Conservation (phyloP, 2,888 invertebrate genomes). For the Sialis lutaria region DNA sequence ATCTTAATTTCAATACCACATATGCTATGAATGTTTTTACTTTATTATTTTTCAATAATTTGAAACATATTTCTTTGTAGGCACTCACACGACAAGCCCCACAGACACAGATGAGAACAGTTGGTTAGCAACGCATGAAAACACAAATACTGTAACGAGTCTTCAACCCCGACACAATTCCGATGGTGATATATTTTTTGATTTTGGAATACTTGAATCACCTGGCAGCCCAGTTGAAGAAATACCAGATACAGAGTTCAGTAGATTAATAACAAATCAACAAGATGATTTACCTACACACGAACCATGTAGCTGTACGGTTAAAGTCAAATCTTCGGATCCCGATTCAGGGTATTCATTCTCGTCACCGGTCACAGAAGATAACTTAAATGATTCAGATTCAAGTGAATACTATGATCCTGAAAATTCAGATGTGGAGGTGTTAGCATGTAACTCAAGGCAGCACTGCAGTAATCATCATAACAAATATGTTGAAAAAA, state of each 20-base stretch:
- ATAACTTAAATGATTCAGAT: slow-evolving; percentile 24
- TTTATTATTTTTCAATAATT: too few species aligned
- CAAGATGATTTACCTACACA: slow-evolving; percentile 16
- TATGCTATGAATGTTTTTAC: too few species aligned
- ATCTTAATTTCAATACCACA: too few species aligned
- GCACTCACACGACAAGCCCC: neutral
- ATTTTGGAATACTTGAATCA: slow-evolving; percentile 46
- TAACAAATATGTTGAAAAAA: neutral
- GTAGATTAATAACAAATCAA: slow-evolving; percentile 20
- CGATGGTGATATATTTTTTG: slow-evolving; percentile 22
- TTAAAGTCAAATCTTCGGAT: slow-evolving; percentile 20
- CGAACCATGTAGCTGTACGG: slow-evolving; percentile 24
- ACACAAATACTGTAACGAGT: slow-evolving; percentile 22
- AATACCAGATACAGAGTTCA: slow-evolving; percentile 33
- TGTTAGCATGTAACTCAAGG: slow-evolving; percentile 1
- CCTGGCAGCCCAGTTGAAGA: slow-evolving; percentile 53
- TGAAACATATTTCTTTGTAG: too few species aligned
- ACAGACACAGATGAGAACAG: slow-evolving; percentile 19
- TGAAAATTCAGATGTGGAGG: slow-evolving; percentile 17
- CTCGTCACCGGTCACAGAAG: slow-evolving; percentile 21
- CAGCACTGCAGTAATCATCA: neutral
- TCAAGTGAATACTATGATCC: slow-evolving; percentile 32
- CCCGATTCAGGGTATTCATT: slow-evolving; percentile 33
- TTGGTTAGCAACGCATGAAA: slow-evolving; percentile 22
- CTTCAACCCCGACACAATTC: slow-evolving; percentile 30